Base-by-base conservation (phyloP, 1,140 invertebrate genomes). In the Trachelipus rathkii region DNA sequence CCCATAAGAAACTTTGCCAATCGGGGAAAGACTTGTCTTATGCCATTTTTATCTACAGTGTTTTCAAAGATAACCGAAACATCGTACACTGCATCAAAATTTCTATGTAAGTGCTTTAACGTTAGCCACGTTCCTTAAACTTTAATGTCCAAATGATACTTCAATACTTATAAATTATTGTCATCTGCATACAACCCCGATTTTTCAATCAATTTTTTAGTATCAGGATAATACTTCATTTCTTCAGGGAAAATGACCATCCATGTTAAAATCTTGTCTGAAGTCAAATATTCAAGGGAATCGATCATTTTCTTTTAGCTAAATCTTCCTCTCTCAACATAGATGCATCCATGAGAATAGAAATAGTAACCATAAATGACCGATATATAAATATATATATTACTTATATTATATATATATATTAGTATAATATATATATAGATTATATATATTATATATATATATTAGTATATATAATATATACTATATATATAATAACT, bases 351-450 rank as follows among this genome's bases (percentile, higher is more conserved):
- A 82, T 88, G 87, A 79, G 86, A 83, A 81, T 85, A 84, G 76
- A 88, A 86, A 81, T 88, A 88, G 80, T 86, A 87, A 13, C 88
- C 88, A 85, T 87, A 89, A 15, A 89, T n/a, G n/a, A n/a, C n/a
- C n/a, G n/a, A n/a, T n/a, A n/a, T n/a, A n/a, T n/a, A n/a, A n/a
- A n/a, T n/a, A n/a, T n/a, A n/a, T n/a, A n/a, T n/a, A n/a, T n/a
- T n/a, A n/a, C n/a, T n/a, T n/a, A n/a, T n/a, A n/a, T n/a, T n/a
- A n/a, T n/a, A n/a, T n/a, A n/a, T n/a, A n/a, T n/a, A n/a, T n/a
- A n/a, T n/a, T n/a, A n/a, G n/a, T n/a, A n/a, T n/a, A n/a, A n/a
- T n/a, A n/a, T n/a, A n/a, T n/a, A n/a, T n/a, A n/a, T n/a, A n/a
- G n/a, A n/a, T n/a, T n/a, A n/a, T n/a, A n/a, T n/a, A n/a, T n/a